Evolutionary conservation across 2,797 vertebrate genomes (phyloP).

Genomic region (Pangasius macronema): DNA sequence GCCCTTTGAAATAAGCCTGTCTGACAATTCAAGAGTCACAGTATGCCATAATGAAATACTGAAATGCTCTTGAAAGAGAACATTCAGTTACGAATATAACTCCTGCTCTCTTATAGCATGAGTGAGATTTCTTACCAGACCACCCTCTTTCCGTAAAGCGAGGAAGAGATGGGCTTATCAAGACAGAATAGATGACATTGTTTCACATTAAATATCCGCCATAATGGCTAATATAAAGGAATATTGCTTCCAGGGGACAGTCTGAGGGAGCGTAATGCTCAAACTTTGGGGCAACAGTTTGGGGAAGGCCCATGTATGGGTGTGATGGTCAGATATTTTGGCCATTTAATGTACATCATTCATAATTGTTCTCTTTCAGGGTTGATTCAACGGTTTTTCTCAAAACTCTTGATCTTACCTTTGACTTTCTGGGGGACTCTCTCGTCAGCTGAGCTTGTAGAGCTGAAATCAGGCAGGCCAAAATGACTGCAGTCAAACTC

Average conservation of each 20-base stretch:
- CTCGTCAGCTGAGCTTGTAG: constrained; percentile 71
- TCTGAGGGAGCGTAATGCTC: no score
- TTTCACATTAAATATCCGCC: not conserved
- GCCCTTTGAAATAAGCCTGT: not conserved
- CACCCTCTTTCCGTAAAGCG: no score
- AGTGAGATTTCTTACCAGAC: not conserved
- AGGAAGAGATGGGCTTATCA: not conserved
- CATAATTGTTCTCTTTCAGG: not conserved
- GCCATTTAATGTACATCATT: no score
- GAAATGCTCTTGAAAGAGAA: not conserved
- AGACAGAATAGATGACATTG: not conserved
- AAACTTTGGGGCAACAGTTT: not conserved
- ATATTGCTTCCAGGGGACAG: no score
- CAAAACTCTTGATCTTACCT: constrained; percentile 67
- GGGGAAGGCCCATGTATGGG: not conserved
- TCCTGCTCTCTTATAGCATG: not conserved
- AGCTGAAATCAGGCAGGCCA: constrained; percentile 59
- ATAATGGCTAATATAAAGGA: no score
- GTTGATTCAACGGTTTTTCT: not conserved
- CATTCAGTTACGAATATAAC: not conserved
- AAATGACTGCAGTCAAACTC: constrained; percentile 7
- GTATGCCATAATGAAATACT: not conserved
- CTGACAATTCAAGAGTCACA: not conserved
- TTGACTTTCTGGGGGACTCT: constrained; percentile 69
- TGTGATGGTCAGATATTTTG: not conserved